Percentiles rank a stretch among this genome's conserved stretches.
phyloP scores from a whole-genome alignment of 2,888 invertebrate species.

The Deilephila porcellus region DNA sequence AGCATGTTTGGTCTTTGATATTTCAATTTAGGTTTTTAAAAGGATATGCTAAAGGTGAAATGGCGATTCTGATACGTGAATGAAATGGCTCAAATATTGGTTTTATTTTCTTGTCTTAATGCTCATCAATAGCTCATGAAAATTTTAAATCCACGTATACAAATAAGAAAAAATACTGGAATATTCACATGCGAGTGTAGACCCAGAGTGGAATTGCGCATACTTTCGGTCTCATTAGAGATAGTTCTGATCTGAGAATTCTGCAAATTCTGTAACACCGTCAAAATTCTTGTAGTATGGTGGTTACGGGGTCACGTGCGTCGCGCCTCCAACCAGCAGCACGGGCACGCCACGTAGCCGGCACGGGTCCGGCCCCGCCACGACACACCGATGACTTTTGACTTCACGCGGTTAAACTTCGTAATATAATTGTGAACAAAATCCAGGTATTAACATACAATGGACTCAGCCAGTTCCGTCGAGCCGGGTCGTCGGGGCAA shows the following conservation, averaged over 20 bases:
- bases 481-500: conserved; percentile 81
- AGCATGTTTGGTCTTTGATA: too few relatives aligned
- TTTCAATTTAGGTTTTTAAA: too few relatives aligned
- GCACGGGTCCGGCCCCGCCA: conserved; percentile 57
- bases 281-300: neutral
- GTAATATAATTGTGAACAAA: conserved; percentile 85
- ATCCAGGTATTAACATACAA: conserved; percentile 84
- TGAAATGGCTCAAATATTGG: too few relatives aligned
- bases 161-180: too few relatives aligned
- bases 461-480: conserved; percentile 79
- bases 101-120: too few relatives aligned
- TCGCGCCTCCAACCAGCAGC: conserved; percentile 13
- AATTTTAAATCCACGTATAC: too few relatives aligned
- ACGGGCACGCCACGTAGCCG: conserved; percentile 43
- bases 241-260: neutral
- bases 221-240: neutral
- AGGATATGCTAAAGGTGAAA: too few relatives aligned
- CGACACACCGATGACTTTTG: conserved; percentile 81
- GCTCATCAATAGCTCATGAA: too few relatives aligned
- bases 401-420: conserved; percentile 81
- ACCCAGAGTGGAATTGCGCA: neutral
- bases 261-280: too few relatives aligned
- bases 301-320: neutral
- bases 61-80: too few relatives aligned
- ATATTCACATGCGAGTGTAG: too few relatives aligned